Base-by-base conservation (phyloP, 2,888 invertebrate species). In the Hofmannophila pseudospretella region DNA sequence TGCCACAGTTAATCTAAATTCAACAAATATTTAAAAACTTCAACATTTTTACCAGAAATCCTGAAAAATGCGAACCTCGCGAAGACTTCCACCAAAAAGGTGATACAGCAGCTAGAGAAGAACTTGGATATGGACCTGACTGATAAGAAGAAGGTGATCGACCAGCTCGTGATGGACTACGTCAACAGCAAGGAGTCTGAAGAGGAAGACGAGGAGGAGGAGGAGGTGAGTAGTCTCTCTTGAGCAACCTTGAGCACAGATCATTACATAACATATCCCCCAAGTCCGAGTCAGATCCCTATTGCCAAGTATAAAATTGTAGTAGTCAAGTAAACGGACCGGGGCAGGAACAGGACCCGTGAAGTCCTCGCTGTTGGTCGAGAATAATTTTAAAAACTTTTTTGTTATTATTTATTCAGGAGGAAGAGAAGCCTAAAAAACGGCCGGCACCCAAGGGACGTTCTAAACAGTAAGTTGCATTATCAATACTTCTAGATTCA, bases 11-110 rank as follows among this genome's bases (percentile, higher is more conserved):
- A n/a, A n/a, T n/a, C n/a, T n/a, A n/a, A n/a, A n/a, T n/a, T n/a
- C n/a, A n/a, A n/a, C n/a, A n/a, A n/a, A n/a, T n/a, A n/a, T n/a
- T n/a, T n/a, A n/a, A n/a, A n/a, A n/a, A n/a, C n/a, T n/a, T n/a
- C n/a, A n/a, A n/a, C n/a, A n/a, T n/a, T n/a, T n/a, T n/a, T n/a
- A n/a, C n/a, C 75, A 96, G 96, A 91, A 38, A 95, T 97, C 64
- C 89, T 98, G 14, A 93, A 96, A 79, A 93, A 92, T 74, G 96
- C 96, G 5, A 95, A 97, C 69, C 88, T 97, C 12, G 90, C 92
- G 5, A 90, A 92, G 36, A 93, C 94, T 49, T 95, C 97, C 2
- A 93, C 96, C 4, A 97, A 97, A 69, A 95, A 95, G 73, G 96
- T 98, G 9, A 91, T 97, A 30, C 92, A 93, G 68, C 92, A 94